Percentiles rank a stretch among this genome's conserved stretches.
These are phyloP conservation scores for Nesoenas mayeri DNA, from an alignment of 2,113 vertebrate genomes.

Conservation along the genomic window DNA sequence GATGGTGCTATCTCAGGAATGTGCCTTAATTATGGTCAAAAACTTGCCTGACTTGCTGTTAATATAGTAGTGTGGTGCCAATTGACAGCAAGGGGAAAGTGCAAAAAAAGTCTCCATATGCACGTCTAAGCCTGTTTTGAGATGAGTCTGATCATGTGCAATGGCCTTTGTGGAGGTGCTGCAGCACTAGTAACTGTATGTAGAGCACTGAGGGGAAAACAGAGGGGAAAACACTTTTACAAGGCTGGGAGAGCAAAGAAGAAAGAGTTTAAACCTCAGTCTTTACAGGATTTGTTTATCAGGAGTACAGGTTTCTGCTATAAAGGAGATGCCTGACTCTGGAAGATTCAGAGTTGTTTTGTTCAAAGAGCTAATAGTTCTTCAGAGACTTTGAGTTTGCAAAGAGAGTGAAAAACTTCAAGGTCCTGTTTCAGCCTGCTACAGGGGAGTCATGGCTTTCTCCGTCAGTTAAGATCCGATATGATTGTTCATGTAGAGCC, in stretches of 20 bases:
- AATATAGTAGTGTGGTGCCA: not conserved
- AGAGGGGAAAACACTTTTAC: not conserved
- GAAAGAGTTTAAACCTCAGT: not conserved
- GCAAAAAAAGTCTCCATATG: not conserved
- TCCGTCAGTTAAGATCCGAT: not conserved
- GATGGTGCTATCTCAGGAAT: not conserved
- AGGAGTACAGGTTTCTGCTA: not conserved
- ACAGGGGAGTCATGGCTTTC: not conserved
- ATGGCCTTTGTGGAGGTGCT: not conserved
- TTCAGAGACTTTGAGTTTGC: not conserved
- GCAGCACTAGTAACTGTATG: not conserved
- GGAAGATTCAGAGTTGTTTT: not conserved
- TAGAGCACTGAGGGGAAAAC: not conserved
- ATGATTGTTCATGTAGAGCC: not conserved
- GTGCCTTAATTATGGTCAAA: not conserved
- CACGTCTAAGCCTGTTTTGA: rapidly evolving
- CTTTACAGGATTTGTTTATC: not conserved
- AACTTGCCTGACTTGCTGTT: not conserved
- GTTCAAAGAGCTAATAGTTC: not conserved
- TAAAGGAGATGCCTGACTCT: not conserved
- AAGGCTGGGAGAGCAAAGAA: not conserved
- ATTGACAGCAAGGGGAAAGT: not conserved
- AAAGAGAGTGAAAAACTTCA: not conserved
- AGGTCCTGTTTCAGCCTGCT: not conserved
- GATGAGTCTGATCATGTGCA: rapidly evolving